Base-by-base conservation (phyloP, 2,888 invertebrate genomes). In the Torymus auratus region DNA sequence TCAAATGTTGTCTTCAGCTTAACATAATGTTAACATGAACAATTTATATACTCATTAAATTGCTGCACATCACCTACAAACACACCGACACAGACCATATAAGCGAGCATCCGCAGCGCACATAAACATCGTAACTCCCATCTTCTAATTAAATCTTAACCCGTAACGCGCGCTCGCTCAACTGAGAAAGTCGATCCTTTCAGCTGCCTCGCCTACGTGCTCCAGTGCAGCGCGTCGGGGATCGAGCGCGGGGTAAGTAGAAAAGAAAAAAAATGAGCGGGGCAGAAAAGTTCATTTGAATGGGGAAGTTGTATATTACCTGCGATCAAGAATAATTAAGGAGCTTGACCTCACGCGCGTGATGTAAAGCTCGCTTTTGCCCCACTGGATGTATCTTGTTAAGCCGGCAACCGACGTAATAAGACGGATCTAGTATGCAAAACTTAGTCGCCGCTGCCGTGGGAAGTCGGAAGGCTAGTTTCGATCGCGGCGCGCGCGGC, bases 311-410 rank as follows among this genome's bases (percentile, higher is more conserved):
- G 20, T 77, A 55, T 52, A 56, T 61, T 69, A 67, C 14, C 61
- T 62, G 14, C 77, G 53, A 56, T 77, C 53, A 56, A 70, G 62
- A 69, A 77, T 77, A 70, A 77, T 77, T 69, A 77, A 77, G 56
- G 77, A 69, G 53, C 53, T 28, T 28, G 28, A 4, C 28, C 28
- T 28, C 28, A 4, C 28, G 28, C 52, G 72, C 41, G 69, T 28
- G 52, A 69, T 61, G 64, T 69, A 69, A 77, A 77, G 55, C 77
- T 69, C 56, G 28, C 28, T 4, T 28, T 4, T 28, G 28, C 28
- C 14, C 13, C 28, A 20, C 14, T 50, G 72, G 58, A 68, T 75
- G 67, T 58, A 28, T 28, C 28, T 28, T 5, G 67, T 75, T 75
- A 75, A 67, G 67, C 67, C 65, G 52, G 52, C 50, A 74, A 74